phyloP scores from a whole-genome alignment of 2,797 vertebrate genomes.

The Sphenopsis melanotis region DNA sequence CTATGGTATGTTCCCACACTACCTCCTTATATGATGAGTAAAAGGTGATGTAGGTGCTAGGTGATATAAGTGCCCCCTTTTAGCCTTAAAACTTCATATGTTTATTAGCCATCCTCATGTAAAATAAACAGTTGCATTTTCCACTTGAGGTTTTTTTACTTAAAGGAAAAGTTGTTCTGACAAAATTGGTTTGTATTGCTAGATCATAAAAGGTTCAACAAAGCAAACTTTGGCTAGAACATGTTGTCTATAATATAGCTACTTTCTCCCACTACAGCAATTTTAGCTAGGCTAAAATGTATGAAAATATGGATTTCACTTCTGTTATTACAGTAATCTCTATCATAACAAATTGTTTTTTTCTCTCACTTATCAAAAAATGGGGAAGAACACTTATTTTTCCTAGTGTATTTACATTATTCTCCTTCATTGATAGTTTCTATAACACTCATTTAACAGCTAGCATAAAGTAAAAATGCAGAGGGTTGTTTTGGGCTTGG shows the following conservation, averaged over 20 bases:
- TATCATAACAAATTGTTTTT: background rate
- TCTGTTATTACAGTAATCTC: background rate
- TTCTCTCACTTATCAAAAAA: background rate
- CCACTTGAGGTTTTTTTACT: background rate
- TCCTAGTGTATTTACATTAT: background rate
- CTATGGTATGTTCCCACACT: background rate
- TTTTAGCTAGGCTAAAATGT: background rate
- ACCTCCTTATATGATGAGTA: background rate
- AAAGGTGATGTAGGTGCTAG: background rate
- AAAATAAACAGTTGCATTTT: background rate
- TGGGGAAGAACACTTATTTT: background rate
- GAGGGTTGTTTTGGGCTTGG: background rate
- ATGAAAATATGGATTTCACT: background rate
- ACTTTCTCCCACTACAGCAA: background rate
- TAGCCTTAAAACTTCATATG: background rate
- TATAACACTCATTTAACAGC: background rate
- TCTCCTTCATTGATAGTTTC: background rate
- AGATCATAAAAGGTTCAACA: background rate
- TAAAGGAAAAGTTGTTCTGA: background rate
- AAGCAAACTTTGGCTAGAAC: background rate
- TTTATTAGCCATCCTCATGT: background rate
- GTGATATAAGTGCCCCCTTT: background rate
- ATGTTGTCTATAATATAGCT: background rate
- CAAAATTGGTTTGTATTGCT: background rate
- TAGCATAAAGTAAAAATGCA: background rate